Conservation (phyloP, 2,888 invertebrate species). For the Lucinisca nassula region DNA sequence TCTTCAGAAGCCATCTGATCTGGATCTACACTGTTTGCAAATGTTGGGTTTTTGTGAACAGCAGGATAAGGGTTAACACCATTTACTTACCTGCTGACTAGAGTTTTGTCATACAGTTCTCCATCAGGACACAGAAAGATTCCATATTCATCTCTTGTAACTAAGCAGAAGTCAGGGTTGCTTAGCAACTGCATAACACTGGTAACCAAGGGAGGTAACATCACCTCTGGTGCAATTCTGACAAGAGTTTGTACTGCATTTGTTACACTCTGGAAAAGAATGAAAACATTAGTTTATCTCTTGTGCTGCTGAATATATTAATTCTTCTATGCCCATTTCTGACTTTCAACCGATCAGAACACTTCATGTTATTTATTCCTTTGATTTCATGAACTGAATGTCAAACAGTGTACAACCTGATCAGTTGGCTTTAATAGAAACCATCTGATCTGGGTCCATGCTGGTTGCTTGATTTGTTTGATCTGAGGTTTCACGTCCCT, state of each 20-base stretch:
- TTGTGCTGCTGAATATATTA: background rate
- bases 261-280: constrained; percentile 83
- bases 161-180: constrained; percentile 90
- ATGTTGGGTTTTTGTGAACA: too few relatives aligned
- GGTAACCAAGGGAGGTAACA: constrained; percentile 91
- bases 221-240: constrained; percentile 90
- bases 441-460: too few relatives aligned
- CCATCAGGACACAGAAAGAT: constrained; percentile 95
- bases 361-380: too few relatives aligned
- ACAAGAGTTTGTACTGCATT: constrained; percentile 93
- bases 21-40: too few relatives aligned
- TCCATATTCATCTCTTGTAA: constrained; percentile 93
- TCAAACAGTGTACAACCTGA: too few relatives aligned
- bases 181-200: constrained; percentile 90
- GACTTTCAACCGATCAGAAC: too few relatives aligned
- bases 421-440: too few relatives aligned
- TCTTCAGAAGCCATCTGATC: too few relatives aligned
- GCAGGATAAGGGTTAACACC: background rate
- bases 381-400: too few relatives aligned
- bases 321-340: too few relatives aligned
- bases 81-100: background rate
- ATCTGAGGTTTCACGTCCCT: too few relatives aligned
- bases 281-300: background rate
- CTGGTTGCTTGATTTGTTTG: too few relatives aligned
- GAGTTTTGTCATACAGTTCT: constrained; percentile 95